Percentiles rank a stretch among this genome's conserved stretches.
phyloP scores from a whole-genome alignment of 2,888 invertebrate genomes.

The Mellilla xanthometata region DNA sequence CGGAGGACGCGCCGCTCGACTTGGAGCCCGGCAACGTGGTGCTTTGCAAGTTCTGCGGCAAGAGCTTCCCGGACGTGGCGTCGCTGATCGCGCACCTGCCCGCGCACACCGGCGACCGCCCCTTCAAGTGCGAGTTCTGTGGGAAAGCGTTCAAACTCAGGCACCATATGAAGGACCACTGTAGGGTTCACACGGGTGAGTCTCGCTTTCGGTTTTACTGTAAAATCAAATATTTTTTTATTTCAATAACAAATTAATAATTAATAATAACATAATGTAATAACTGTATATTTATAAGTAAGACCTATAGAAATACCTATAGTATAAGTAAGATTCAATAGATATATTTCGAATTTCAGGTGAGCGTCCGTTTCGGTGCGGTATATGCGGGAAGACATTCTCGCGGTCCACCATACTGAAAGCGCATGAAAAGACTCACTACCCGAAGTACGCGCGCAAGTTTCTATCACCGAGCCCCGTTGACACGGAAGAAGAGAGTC shows the following conservation, averaged over 20 bases:
- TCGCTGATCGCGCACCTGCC: constrained; percentile 94
- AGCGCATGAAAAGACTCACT: constrained; percentile 96
- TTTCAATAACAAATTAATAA: neutral
- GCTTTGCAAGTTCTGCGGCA: constrained; percentile 95
- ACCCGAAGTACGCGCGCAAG: constrained; percentile 95
- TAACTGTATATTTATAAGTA: too few relatives aligned
- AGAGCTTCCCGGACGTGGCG: constrained; percentile 95
- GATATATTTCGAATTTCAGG: constrained; percentile 60
- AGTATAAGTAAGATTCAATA: too few relatives aligned
- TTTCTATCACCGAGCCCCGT: constrained; percentile 94
- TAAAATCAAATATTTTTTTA: too few relatives aligned
- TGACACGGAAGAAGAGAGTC: constrained; percentile 91
- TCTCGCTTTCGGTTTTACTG: neutral
- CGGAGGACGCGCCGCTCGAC: constrained; percentile 84
- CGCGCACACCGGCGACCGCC: constrained; percentile 94
- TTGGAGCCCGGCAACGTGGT: constrained; percentile 89
- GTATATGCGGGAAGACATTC: constrained; percentile 94
- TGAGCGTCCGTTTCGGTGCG: constrained; percentile 94
- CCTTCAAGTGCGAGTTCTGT: constrained; percentile 96
- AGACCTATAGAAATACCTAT: too few relatives aligned
- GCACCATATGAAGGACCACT: constrained; percentile 97
- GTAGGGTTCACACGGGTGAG: constrained; percentile 94
- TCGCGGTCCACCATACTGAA: constrained; percentile 95
- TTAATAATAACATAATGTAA: neutral
- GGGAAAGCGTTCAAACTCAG: constrained; percentile 96